Conservation (phyloP, 2,888 invertebrate species). For the Dynastes maya region DNA sequence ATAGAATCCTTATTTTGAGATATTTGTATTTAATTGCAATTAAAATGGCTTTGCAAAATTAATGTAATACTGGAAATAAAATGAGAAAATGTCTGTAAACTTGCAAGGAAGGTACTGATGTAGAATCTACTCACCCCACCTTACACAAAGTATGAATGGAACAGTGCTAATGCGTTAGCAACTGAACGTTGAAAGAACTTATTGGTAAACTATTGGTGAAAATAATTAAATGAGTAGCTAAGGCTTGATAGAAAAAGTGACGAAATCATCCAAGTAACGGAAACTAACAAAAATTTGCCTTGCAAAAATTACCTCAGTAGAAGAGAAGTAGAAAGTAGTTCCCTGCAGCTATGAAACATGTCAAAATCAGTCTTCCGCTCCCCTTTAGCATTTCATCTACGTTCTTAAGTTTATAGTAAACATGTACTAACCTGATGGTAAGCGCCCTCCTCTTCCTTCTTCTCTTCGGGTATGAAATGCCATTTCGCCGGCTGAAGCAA, state of each 20-base stretch:
- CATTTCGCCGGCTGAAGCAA: slow-evolving; percentile 82
- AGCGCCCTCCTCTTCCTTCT: slow-evolving; percentile 72
- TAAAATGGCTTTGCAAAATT: too few species aligned
- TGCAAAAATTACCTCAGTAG: slow-evolving; percentile 66
- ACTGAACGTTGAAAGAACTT: slow-evolving; percentile 4
- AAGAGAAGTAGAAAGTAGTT: slow-evolving; percentile 69
- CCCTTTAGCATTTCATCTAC: slow-evolving; percentile 22
- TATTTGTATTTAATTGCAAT: too few species aligned
- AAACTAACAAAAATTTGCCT: slow-evolving; percentile 46
- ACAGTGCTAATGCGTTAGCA: slow-evolving; percentile 8
- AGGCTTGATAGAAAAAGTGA: slow-evolving; percentile 13
- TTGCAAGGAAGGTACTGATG: too few species aligned
- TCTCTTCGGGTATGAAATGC: slow-evolving; percentile 77
- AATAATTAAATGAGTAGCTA: neutral
- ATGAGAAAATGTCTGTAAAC: too few species aligned
- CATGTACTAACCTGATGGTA: slow-evolving; percentile 64
- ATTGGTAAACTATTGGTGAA: slow-evolving; percentile 8
- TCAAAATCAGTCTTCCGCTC: slow-evolving; percentile 50
- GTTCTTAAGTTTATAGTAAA: neutral
- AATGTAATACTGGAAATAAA: too few species aligned
- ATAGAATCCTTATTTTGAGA: too few species aligned
- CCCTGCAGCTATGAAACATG: slow-evolving; percentile 66
- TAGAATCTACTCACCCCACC: neutral
- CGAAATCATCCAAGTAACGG: slow-evolving; percentile 23
- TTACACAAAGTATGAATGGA: neutral